Conservation (phyloP, 2,888 invertebrate species). For the Lasioglossum leucozonium region DNA sequence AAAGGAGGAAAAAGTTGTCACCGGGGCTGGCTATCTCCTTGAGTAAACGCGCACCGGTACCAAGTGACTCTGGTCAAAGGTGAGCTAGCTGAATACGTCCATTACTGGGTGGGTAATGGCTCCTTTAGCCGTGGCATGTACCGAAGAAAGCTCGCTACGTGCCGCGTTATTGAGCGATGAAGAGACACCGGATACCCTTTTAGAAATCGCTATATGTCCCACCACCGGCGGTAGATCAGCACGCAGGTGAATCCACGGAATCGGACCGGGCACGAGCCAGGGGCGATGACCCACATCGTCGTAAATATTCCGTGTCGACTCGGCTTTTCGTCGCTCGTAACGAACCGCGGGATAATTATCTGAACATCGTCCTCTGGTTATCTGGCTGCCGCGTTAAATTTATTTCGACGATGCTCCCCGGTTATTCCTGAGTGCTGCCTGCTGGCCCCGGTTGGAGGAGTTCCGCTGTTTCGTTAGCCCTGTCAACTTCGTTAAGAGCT, state of each 20-base stretch:
- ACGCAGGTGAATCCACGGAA: slow-evolving; percentile 34
- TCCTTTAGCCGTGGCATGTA: slow-evolving; percentile 71
- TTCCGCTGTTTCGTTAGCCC: not conserved
- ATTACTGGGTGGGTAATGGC: slow-evolving; percentile 77
- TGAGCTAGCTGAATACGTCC: slow-evolving; percentile 77
- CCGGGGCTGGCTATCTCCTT: slow-evolving; percentile 72
- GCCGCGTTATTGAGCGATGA: slow-evolving; percentile 35
- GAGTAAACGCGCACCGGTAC: slow-evolving; percentile 74
- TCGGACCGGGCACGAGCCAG: slow-evolving; percentile 9
- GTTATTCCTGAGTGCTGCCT: not conserved
- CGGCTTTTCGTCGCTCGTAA: not conserved
- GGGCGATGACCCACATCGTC: slow-evolving; percentile 39
- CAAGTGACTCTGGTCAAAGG: slow-evolving; percentile 73
- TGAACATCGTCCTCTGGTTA: slow-evolving; percentile 14
- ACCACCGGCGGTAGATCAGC: not conserved
- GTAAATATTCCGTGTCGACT: slow-evolving; percentile 31
- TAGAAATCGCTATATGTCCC: slow-evolving; percentile 28
- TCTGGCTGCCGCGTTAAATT: not conserved
- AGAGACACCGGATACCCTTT: slow-evolving; percentile 42
- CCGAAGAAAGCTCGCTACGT: slow-evolving; percentile 50
- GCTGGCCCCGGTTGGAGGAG: not conserved
- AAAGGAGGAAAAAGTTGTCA: slow-evolving; percentile 63
- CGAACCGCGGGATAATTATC: slow-evolving; percentile 35
- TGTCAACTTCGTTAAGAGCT: not conserved
- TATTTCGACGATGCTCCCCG: not conserved